A percentile compares a stretch with the other conserved stretches of the same genome.
These are phyloP conservation scores for Perizoma affinitatum DNA, from an alignment of 2,888 invertebrate species.

Conservation along the genomic window DNA sequence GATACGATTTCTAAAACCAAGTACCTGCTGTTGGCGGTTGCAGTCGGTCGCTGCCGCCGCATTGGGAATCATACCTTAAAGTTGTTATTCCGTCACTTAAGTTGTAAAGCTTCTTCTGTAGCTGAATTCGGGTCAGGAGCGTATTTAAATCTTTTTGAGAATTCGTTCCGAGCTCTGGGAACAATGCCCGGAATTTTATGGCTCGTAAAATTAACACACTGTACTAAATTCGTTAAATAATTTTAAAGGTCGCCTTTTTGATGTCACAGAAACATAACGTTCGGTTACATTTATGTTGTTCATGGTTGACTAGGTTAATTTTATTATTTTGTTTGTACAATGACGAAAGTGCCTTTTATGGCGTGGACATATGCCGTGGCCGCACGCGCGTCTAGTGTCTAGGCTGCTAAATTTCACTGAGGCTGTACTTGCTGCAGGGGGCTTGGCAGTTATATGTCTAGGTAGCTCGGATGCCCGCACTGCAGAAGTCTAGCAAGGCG, in stretches of 20 bases:
- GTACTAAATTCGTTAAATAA: slow-evolving; percentile 47
- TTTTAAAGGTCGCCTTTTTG: slow-evolving; percentile 28
- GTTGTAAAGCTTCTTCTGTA: slow-evolving; percentile 16
- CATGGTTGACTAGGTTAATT: slow-evolving; percentile 5
- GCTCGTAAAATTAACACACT: slow-evolving; percentile 66
- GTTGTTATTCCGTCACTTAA: background rate
- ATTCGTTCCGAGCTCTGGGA: slow-evolving; percentile 52
- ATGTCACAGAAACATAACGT: slow-evolving; percentile 5
- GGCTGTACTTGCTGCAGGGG: too few species aligned
- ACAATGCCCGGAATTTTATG: slow-evolving; percentile 61
- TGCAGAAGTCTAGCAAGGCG: too few species aligned
- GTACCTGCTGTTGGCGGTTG: too few species aligned
- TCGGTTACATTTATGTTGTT: slow-evolving; percentile 1
- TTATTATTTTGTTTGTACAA: slow-evolving; percentile 1
- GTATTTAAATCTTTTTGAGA: slow-evolving; percentile 59
- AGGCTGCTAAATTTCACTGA: too few species aligned
- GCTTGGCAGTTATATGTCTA: too few species aligned
- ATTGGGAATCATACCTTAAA: too few species aligned
- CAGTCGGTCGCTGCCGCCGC: too few species aligned
- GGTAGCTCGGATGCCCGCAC: too few species aligned
- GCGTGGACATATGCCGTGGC: too few species aligned
- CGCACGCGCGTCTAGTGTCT: too few species aligned
- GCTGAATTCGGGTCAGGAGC: slow-evolving; percentile 65
- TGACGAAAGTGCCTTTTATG: background rate
- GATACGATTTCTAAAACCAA: too few species aligned